Percentiles rank a stretch among this genome's conserved stretches.
Conservation (phyloP, 2,797 vertebrate species). For the Nasua narica region DNA sequence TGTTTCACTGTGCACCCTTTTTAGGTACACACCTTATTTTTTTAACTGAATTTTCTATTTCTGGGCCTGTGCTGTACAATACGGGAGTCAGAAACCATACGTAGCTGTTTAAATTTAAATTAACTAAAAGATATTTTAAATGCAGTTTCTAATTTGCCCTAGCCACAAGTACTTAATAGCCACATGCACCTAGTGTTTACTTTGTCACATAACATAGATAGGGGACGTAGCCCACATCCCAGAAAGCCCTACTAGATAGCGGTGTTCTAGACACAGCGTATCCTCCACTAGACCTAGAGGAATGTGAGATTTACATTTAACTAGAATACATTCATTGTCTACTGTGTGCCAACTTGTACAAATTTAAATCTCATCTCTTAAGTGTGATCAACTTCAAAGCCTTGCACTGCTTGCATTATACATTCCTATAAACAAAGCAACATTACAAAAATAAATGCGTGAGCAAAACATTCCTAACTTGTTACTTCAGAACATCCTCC, state of each 20-base stretch:
- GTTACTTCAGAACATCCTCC: neutral
- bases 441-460: neutral
- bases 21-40: neutral
- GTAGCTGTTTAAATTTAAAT: neutral
- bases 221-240: neutral
- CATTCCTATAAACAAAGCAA: neutral
- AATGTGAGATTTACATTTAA: neutral
- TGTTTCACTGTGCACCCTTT: neutral
- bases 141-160: neutral
- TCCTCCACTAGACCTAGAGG: neutral
- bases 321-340: neutral
- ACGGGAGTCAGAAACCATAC: neutral
- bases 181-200: neutral
- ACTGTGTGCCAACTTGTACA: neutral
- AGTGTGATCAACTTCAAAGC: neutral
- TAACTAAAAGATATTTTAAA: neutral
- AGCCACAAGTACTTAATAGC: neutral
- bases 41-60: neutral
- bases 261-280: neutral
- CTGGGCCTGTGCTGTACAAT: neutral
- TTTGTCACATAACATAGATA: neutral
- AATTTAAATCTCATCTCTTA: neutral
- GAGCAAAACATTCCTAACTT: neutral
- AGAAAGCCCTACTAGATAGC: neutral
- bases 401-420: neutral